Evolutionary conservation across 2,113 vertebrate species (phyloP).

Genomic region (Rhea pennata): DNA sequence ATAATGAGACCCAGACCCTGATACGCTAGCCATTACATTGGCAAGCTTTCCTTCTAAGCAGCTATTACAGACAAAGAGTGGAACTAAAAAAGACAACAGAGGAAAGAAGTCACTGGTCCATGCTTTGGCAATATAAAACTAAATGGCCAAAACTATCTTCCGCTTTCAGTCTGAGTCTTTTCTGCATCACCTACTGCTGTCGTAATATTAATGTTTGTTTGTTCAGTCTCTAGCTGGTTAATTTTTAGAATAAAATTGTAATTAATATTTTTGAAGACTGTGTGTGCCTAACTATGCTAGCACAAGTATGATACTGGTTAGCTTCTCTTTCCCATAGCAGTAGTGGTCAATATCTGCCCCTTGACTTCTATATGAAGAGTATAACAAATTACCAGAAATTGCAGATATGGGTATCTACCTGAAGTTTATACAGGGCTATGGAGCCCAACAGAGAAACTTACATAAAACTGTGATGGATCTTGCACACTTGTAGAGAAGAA

Average conservation of each 20-base stretch:
- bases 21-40: not conserved
- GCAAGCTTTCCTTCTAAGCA: not conserved
- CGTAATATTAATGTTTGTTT: not conserved
- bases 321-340: not conserved
- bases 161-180: not conserved
- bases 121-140: not conserved
- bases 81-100: not conserved
- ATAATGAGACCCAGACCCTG: constrained; percentile 19
- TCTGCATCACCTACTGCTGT: not conserved
- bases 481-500: not conserved
- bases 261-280: not conserved
- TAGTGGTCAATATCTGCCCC: not conserved
- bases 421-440: not conserved
- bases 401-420: not conserved
- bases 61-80: not conserved
- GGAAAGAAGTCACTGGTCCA: not conserved
- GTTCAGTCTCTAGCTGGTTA: not conserved
- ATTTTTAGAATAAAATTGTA: not conserved
- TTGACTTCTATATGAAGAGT: not conserved
- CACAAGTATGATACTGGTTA: not conserved
- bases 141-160: not conserved
- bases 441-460: not conserved
- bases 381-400: not conserved
- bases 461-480: not conserved
- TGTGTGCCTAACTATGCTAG: not conserved